Evolutionary conservation across 2,113 vertebrate species (phyloP).

Genomic region (Amazona guildingii): DNA sequence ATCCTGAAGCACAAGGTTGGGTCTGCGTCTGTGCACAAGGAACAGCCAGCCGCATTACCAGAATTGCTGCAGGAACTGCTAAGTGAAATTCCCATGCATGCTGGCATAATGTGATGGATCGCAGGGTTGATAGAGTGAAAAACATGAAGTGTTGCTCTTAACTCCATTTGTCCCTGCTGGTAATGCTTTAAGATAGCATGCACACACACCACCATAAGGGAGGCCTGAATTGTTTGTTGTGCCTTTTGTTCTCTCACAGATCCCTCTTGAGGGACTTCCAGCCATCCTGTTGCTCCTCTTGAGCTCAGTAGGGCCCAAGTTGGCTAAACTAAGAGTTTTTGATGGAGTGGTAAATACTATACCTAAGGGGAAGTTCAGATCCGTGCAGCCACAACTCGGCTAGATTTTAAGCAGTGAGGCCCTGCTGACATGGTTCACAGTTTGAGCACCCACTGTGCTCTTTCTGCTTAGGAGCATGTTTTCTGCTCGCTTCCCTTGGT

Average conservation of each 20-base stretch:
- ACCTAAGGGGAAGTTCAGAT: not conserved
- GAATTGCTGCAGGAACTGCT: not conserved
- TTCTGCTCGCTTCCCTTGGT: not conserved
- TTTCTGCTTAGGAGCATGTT: not conserved
- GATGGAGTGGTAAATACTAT: not conserved
- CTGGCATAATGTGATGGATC: not conserved
- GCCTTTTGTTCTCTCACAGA: not conserved
- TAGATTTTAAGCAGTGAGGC: not conserved
- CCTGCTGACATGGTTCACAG: not conserved
- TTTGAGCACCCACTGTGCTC: not conserved
- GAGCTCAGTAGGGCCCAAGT: fast-evolving
- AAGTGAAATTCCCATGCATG: fast-evolving
- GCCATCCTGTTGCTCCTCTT: not conserved
- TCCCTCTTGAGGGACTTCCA: not conserved
- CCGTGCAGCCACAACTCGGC: not conserved
- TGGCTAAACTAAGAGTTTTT: not conserved
- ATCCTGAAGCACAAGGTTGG: not conserved
- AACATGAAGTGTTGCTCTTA: not conserved
- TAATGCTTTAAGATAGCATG: not conserved
- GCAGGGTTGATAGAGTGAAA: not conserved
- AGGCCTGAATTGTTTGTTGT: not conserved
- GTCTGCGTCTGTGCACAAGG: not conserved
- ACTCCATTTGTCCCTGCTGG: not conserved
- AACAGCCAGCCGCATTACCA: fast-evolving
- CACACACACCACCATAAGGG: no score